These are phyloP conservation scores for Oxystoma pomonae DNA, from an alignment of 2,888 invertebrate species.

Conservation along the genomic window DNA sequence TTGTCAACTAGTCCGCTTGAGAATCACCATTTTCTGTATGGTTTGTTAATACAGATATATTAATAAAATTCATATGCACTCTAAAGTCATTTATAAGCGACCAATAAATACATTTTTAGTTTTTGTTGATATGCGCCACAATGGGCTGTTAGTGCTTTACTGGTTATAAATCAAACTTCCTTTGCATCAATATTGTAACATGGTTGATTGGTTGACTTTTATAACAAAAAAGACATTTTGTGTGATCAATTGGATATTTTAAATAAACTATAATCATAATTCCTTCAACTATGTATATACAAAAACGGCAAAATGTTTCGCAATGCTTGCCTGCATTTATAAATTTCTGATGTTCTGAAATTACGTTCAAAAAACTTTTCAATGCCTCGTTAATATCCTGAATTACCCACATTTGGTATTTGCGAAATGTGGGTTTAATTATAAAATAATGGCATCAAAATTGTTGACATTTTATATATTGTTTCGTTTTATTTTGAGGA, in stretches of 20 bases:
- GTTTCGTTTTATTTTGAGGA: background rate
- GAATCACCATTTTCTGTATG: background rate
- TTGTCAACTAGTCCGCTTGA: conserved; percentile 10
- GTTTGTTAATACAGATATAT: background rate
- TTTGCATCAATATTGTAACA: background rate
- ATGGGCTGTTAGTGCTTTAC: background rate
- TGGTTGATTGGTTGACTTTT: too few species aligned
- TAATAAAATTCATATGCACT: background rate
- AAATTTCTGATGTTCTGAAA: background rate
- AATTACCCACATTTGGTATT: background rate
- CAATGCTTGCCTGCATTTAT: background rate
- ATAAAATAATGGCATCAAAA: background rate
- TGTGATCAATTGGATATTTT: background rate
- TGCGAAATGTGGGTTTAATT: background rate
- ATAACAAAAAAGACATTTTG: background rate
- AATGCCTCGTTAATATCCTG: background rate
- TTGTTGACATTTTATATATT: background rate
- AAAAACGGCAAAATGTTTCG: background rate
- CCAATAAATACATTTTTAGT: too few species aligned
- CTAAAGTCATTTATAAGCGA: too few species aligned
- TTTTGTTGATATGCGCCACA: background rate
- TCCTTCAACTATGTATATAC: background rate
- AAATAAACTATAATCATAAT: background rate
- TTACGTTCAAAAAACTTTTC: background rate
- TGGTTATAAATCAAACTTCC: background rate